Conservation (phyloP, 1,140 invertebrate species). For the Apocrypta bakeri region DNA sequence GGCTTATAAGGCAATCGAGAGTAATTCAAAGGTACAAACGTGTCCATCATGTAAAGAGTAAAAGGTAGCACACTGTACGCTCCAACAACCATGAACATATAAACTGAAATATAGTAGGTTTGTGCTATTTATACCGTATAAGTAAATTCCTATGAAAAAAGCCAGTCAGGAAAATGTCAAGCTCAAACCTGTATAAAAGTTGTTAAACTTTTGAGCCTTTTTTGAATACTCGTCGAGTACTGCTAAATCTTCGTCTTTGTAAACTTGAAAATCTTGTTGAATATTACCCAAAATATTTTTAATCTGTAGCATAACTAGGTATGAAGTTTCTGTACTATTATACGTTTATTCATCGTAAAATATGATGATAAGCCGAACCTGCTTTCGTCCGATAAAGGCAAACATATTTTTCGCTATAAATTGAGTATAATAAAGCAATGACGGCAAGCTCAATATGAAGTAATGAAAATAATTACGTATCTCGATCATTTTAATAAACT, state of each 20-base stretch:
- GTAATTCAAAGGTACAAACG: constrained; percentile 15
- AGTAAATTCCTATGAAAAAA: background rate
- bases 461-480: background rate
- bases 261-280: constrained; percentile 27
- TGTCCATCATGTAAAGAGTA: constrained; percentile 25
- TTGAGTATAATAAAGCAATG: background rate
- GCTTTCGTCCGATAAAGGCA: background rate
- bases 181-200: constrained; percentile 20
- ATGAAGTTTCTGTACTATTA: background rate
- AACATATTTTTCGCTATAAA: background rate
- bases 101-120: background rate
- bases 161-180: background rate
- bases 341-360: background rate
- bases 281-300: constrained; percentile 26
- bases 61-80: constrained; percentile 36
- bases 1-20: constrained; percentile 26
- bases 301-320: background rate
- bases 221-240: constrained; percentile 13
- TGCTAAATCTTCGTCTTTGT: constrained; percentile 1
- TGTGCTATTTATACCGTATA: background rate
- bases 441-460: background rate
- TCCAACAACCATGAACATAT: constrained; percentile 20
- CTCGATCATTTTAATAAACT: background rate
- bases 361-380: constrained; percentile 28
- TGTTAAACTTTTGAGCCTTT: constrained; percentile 16